These are phyloP conservation scores for Macrotrachela quadricornifera DNA, from an alignment of 1,140 invertebrate genomes.

Conservation along the genomic window DNA sequence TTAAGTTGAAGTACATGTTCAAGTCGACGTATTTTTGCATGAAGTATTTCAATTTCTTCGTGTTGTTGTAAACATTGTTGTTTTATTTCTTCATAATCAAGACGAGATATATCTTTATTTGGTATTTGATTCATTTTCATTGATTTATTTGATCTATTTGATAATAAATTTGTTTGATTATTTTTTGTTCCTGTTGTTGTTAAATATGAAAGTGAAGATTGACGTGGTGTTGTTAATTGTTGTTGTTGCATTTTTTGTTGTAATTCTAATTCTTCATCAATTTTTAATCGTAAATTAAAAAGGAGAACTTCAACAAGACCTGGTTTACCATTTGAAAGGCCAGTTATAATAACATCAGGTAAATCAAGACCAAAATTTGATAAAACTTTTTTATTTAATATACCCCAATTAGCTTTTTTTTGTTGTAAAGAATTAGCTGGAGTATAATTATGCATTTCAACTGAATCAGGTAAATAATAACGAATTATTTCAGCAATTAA, in stretches of 20 bases:
- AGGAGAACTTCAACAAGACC: conserved; percentile 8
- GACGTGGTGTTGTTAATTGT: no score
- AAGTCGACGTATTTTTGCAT: conserved; percentile 20
- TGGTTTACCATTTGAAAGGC: neutral
- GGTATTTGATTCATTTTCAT: no score
- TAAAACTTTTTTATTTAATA: conserved; percentile 17
- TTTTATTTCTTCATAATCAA: conserved; percentile 19
- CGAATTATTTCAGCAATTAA: conserved; percentile 24
- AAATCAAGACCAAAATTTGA: conserved; percentile 5
- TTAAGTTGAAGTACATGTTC: conserved; percentile 26
- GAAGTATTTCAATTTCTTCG: conserved; percentile 24
- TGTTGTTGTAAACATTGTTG: conserved; percentile 22
- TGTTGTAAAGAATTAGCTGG: conserved; percentile 16
- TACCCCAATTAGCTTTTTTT: conserved; percentile 25
- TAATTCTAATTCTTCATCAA: conserved; percentile 17
- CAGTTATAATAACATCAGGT: conserved; percentile 5
- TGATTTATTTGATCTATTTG: no score
- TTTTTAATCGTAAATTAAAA: conserved; percentile 22
- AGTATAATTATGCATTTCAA: conserved; percentile 25
- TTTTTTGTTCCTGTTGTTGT: no score
- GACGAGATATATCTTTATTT: conserved; percentile 13
- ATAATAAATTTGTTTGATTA: no score
- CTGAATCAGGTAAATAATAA: conserved; percentile 21
- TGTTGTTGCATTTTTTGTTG: no score
- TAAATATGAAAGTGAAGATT: no score